Conservation (phyloP, 2,113 vertebrate genomes). For the Micronisus gabar region DNA sequence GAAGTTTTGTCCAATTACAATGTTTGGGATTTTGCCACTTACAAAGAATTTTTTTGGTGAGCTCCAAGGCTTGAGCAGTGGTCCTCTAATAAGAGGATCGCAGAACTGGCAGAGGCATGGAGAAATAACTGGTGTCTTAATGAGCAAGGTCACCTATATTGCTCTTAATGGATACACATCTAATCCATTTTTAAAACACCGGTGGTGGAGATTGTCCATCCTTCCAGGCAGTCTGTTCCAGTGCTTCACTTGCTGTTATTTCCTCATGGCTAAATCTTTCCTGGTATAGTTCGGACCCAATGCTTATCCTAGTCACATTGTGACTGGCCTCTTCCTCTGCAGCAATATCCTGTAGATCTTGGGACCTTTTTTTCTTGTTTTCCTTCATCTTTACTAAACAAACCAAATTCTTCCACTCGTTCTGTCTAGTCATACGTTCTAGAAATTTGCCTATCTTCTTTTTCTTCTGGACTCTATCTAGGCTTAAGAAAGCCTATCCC, state of each 20-base stretch:
- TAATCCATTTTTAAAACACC: not conserved
- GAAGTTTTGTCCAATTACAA: not conserved
- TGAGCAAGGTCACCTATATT: not conserved
- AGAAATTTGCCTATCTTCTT: not conserved
- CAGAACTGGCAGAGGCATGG: not conserved
- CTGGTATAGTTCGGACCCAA: not conserved
- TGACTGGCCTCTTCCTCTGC: not conserved
- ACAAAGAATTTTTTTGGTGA: not conserved
- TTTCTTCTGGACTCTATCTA: not conserved
- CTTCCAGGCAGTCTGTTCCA: not conserved
- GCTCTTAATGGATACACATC: not conserved
- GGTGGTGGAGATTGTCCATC: not conserved
- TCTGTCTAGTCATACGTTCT: not conserved
- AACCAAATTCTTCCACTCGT: not conserved
- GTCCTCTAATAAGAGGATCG: not conserved
- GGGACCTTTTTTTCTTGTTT: not conserved
- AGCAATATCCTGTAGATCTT: not conserved
- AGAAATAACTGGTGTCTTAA: not conserved
- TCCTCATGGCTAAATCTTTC: not conserved
- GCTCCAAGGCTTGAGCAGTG: accelerated
- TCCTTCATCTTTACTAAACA: not conserved
- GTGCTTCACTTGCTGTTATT: not conserved
- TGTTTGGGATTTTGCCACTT: not conserved
- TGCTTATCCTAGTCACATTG: not conserved
- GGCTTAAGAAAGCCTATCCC: not conserved